phyloP scores from a whole-genome alignment of 2,113 vertebrate species.

The Psephotus haematonotus region DNA sequence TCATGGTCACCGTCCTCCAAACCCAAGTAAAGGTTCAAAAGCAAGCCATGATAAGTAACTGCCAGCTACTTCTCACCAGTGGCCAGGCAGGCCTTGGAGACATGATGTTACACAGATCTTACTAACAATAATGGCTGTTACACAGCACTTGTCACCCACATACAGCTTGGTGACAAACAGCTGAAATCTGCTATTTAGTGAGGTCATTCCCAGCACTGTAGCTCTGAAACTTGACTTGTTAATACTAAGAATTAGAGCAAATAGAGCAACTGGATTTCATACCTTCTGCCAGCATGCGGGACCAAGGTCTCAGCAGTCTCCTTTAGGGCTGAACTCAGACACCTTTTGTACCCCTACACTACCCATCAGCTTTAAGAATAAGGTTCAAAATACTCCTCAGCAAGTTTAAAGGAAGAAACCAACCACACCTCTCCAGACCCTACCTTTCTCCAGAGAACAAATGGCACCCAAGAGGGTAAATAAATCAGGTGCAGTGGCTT shows the following conservation, averaged over 20 bases:
- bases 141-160: fast-evolving
- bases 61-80: not conserved
- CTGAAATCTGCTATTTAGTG: not conserved
- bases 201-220: not conserved
- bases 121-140: not conserved
- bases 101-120: not conserved
- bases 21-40: not conserved
- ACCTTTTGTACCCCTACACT: too few species aligned
- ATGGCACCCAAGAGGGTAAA: not conserved
- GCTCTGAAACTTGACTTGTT: not conserved
- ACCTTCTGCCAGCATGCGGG: fast-evolving
- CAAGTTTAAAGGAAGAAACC: not conserved
- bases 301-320: not conserved
- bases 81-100: not conserved
- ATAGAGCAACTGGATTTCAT: not conserved
- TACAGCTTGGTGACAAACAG: not conserved
- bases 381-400: not conserved
- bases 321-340: not conserved
- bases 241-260: not conserved
- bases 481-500: too few species aligned
- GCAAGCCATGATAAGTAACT: not conserved
- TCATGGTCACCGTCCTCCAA: not conserved
- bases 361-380: not conserved
- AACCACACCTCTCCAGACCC: not conserved
- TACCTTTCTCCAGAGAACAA: not conserved